Evolutionary conservation across 1,140 invertebrate species (phyloP), one percentile per base, ranked within the genome.

Genomic region (Tetragnatha versicolor): DNA sequence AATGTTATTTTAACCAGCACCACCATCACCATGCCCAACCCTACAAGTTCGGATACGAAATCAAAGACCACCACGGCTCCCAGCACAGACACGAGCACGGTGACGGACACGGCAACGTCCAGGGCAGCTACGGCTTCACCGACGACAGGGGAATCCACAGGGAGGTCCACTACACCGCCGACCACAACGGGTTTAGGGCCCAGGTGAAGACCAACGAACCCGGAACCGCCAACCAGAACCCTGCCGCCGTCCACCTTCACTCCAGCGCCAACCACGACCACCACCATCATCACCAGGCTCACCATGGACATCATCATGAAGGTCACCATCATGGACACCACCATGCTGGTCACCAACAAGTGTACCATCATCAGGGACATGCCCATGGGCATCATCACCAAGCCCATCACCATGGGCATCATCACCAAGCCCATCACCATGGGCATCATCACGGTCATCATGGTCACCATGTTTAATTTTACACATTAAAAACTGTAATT

Each of bases 141-240:
- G 81, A 80, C 7, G 27, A 60, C 9, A 66, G 55, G 27, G 81
- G 81, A 27, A 14, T 60, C n/a, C 37, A 70, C n/a, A 61, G 81
- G 37, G 63, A 65, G 14, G 81, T 82, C 2, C 68, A 80, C 12
- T 82, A 82, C 45, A 47, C 51, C 7, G 81, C 81, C 33, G 81
- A 82, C 39, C 55, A 81, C 17, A 42, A 63, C 45, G 81, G 81
- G 37, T 82, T 81, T 49, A 31, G 78, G 20, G 81, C 81, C 5
- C 20, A 33, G 6, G 78, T 82, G 4, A 61, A 68, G 25, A 82
- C 70, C n/a, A 82, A 82, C 22, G 81, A 82, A 35, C 76, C 78
- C 6, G 81, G 81, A 58, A 81, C 79, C 17, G 29, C 12, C 7
- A 61, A 22, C n/a, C 17, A 7, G 10, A 61, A 7, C 35, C 58